These are phyloP conservation scores for Doryteuthis pealeii DNA, from an alignment of 1,140 invertebrate species.

Conservation along the genomic window DNA sequence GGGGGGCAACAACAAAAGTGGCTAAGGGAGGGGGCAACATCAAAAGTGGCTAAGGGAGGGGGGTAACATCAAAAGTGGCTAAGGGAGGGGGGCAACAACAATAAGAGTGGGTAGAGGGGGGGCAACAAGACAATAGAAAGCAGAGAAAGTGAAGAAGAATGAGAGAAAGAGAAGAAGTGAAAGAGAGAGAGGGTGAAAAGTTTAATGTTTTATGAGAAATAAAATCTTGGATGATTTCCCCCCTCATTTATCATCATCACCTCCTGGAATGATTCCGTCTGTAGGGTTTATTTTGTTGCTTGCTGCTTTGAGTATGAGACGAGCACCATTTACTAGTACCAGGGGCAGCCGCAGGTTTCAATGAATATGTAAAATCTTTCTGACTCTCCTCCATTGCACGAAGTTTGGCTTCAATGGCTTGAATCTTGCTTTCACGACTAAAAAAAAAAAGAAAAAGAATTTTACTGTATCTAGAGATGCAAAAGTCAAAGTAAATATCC, in stretches of 20 bases:
- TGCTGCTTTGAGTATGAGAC: not conserved
- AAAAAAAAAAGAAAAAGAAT: conserved; percentile 17
- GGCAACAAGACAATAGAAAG: no score
- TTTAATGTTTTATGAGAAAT: no score
- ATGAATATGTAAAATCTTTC: conserved; percentile 29
- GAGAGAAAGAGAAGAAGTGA: no score
- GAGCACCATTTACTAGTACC: conserved; percentile 35
- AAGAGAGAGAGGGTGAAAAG: no score
- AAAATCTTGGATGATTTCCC: no score
- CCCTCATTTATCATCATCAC: not conserved
- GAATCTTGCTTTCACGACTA: conserved; percentile 40
- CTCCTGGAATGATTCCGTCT: conserved; percentile 19
- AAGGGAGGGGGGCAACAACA: no score
- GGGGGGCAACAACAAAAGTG: no score
- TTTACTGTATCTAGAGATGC: not conserved
- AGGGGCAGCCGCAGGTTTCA: conserved; percentile 30
- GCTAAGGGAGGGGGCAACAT: no score
- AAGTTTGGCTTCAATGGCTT: conserved; percentile 47
- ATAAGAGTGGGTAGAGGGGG: no score
- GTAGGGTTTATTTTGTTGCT: conserved; percentile 5
- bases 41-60: no score
- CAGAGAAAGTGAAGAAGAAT: no score
- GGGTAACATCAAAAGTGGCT: no score
- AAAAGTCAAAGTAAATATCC: conserved; percentile 5
- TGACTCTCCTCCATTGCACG: conserved; percentile 35